Evolutionary conservation across 2,797 vertebrate species (phyloP).

Genomic region (Trachurus trachurus): DNA sequence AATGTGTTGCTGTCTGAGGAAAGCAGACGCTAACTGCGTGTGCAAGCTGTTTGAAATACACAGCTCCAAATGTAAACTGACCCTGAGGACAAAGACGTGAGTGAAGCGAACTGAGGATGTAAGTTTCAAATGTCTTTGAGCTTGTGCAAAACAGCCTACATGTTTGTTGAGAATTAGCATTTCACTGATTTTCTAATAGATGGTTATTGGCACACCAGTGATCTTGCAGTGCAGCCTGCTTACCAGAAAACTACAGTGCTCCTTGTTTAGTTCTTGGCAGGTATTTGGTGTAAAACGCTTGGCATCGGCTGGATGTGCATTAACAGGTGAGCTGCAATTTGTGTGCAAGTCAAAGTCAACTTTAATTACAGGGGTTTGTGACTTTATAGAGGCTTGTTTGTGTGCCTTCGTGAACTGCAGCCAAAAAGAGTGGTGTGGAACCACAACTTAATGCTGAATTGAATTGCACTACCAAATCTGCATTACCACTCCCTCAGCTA

Average conservation of each 20-base stretch:
- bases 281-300: constrained; percentile 1
- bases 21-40: too few relatives aligned
- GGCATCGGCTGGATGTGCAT: not conserved
- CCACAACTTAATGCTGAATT: constrained; percentile 35
- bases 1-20: too few relatives aligned
- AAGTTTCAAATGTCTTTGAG: not conserved
- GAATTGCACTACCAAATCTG: constrained; percentile 26
- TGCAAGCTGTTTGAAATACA: too few relatives aligned
- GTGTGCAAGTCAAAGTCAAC: not conserved
- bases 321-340: constrained; percentile 4
- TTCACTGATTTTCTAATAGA: not conserved
- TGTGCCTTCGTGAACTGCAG: constrained; percentile 17
- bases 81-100: not conserved
- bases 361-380: constrained; percentile 2
- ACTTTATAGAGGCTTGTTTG: not conserved
- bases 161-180: not conserved
- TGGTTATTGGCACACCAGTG: not conserved
- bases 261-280: not conserved
- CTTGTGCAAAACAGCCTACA: not conserved
- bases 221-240: not conserved
- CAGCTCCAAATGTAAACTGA: too few relatives aligned
- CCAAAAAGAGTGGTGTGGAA: constrained; percentile 14
- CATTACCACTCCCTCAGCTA: constrained; percentile 7
- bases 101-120: not conserved
- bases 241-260: not conserved